Conservation (phyloP, 2,888 invertebrate genomes). For the Ectobius pallidus region DNA sequence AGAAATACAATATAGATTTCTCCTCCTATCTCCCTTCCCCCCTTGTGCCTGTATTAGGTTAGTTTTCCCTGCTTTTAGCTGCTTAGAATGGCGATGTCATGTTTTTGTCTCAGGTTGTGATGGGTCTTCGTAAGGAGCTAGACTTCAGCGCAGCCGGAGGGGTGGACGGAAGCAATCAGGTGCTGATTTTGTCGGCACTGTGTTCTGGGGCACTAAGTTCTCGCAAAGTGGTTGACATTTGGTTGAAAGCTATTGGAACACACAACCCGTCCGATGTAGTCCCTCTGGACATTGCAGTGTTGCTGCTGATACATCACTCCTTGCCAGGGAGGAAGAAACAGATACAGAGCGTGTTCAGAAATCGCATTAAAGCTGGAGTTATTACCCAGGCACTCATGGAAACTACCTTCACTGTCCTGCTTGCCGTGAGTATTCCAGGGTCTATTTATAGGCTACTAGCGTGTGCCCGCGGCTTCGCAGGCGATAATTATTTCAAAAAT, state of each 20-base stretch:
- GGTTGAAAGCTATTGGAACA: slow-evolving; percentile 62
- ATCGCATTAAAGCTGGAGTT: slow-evolving; percentile 65
- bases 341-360: slow-evolving; percentile 67
- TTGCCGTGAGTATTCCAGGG: slow-evolving; percentile 40
- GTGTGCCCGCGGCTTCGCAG: too few relatives aligned
- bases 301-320: slow-evolving; percentile 68
- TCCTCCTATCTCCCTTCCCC: too few relatives aligned
- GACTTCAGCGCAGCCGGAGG: slow-evolving; percentile 57
- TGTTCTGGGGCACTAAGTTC: slow-evolving; percentile 62
- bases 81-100: too few relatives aligned
- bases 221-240: slow-evolving; percentile 62
- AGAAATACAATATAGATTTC: too few relatives aligned
- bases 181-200: slow-evolving; percentile 63
- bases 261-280: slow-evolving; percentile 58
- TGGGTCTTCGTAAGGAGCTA: slow-evolving; percentile 60
- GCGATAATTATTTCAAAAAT: too few relatives aligned
- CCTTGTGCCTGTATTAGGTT: too few relatives aligned
- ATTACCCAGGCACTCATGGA: slow-evolving; percentile 55
- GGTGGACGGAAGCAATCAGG: slow-evolving; percentile 59
- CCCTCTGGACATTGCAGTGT: slow-evolving; percentile 70
- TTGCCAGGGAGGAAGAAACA: slow-evolving; percentile 64
- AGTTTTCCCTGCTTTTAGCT: too few relatives aligned
- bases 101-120: too few relatives aligned
- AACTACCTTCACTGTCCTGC: slow-evolving; percentile 45
- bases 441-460: too few relatives aligned